These are phyloP conservation scores for Lytechinus pictus DNA, from an alignment of 35 echinoderm and acorn worm genomes.

Conservation along the genomic window DNA sequence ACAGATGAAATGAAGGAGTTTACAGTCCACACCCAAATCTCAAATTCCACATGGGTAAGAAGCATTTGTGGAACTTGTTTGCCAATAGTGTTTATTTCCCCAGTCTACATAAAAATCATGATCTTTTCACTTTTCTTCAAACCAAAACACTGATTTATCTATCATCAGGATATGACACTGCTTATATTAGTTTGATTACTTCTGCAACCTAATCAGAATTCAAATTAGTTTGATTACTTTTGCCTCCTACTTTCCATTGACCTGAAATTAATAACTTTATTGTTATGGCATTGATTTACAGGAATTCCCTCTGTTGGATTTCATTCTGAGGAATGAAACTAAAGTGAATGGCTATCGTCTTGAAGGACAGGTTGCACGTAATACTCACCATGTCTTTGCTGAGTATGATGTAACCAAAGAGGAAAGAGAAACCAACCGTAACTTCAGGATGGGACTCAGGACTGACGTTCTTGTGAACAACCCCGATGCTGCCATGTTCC, in stretches of 20 bases:
- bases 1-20: neutral
- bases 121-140: too few species aligned
- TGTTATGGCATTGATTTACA: neutral
- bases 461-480: slow-evolving; percentile 20
- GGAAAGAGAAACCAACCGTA: neutral
- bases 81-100: too few species aligned
- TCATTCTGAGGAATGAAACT: slow-evolving; percentile 1
- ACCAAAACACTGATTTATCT: too few species aligned
- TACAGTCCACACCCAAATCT: slow-evolving; percentile 6
- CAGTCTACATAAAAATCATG: too few species aligned
- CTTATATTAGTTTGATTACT: too few species aligned
- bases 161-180: too few species aligned
- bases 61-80: neutral
- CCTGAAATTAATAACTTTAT: neutral
- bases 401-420: slow-evolving; percentile 29
- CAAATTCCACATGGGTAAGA: slow-evolving; percentile 34
- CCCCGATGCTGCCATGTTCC: slow-evolving; percentile 10
- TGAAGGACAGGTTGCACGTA: neutral
- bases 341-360: neutral
- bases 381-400: slow-evolving; percentile 33
- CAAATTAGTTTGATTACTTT: too few species aligned
- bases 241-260: neutral
- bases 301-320: slow-evolving; percentile 17
- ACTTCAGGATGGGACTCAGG: slow-evolving; percentile 33
- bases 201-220: too few species aligned